phyloP scores from a whole-genome alignment of 2,888 invertebrate genomes.

The Epistrophe eligans region DNA sequence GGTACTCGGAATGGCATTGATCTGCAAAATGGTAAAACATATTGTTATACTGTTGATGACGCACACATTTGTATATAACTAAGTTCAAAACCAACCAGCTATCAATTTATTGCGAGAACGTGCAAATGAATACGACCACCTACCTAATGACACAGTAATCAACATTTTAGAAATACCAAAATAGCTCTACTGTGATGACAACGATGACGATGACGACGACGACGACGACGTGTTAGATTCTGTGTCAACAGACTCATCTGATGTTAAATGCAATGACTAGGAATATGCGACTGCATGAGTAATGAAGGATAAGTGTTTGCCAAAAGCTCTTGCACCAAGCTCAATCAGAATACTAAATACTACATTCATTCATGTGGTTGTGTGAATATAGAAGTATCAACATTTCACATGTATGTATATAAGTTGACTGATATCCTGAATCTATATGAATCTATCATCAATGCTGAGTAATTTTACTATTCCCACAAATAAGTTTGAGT shows the following conservation, averaged over 20 bases:
- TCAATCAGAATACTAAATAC: conserved; percentile 8
- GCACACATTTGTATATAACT: neutral
- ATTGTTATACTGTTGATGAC: neutral
- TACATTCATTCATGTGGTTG: neutral
- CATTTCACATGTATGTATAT: no score
- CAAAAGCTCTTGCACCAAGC: neutral
- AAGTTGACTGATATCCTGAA: neutral
- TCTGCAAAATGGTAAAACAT: neutral
- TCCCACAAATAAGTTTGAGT: neutral
- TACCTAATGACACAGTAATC: conserved; percentile 17
- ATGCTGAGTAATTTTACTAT: neutral
- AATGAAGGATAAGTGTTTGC: conserved; percentile 14
- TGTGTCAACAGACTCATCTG: neutral
- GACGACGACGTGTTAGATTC: neutral
- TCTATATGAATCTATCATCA: neutral
- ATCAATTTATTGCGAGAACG: conserved; percentile 8
- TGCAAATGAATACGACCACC: neutral
- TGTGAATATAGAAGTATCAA: neutral
- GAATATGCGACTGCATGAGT: conserved; percentile 1
- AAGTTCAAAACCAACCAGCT: neutral
- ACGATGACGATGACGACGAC: no score
- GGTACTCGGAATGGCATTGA: neutral
- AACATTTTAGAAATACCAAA: conserved; percentile 15
- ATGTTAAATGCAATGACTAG: neutral
- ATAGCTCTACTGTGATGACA: neutral